Conservation (phyloP, 2,797 vertebrate species). For the Danio choprae region DNA sequence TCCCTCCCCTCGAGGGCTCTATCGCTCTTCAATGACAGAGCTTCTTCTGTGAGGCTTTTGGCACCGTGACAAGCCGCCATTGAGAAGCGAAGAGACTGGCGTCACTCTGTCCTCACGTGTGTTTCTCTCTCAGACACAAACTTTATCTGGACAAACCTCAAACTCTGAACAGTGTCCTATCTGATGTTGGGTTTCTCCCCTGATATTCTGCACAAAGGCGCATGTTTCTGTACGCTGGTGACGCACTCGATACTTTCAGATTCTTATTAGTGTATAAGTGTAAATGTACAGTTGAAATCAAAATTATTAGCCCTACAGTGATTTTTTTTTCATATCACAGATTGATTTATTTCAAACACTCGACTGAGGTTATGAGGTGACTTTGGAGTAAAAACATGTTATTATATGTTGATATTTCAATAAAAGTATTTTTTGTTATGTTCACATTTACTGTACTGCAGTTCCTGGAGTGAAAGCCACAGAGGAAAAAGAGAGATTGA, state of each 20-base stretch:
- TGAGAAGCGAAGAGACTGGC: conserved; percentile 34
- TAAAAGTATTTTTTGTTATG: too few species aligned
- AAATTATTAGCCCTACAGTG: too few species aligned
- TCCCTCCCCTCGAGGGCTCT: conserved; percentile 10
- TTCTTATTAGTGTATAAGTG: neutral
- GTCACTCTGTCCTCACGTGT: conserved; percentile 36
- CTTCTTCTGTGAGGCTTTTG: conserved; percentile 45
- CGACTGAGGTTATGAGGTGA: too few species aligned
- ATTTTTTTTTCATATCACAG: too few species aligned
- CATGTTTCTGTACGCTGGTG: neutral
- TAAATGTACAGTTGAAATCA: neutral
- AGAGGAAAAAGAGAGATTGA: too few species aligned
- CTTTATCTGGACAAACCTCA: conserved; percentile 1
- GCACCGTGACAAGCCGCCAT: conserved; percentile 38
- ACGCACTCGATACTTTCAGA: neutral
- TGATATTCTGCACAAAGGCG: conserved; percentile 1
- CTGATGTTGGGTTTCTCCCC: conserved; percentile 23
- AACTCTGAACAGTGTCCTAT: conserved; percentile 22
- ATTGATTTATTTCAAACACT: too few species aligned
- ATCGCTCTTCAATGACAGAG: conserved; percentile 44
- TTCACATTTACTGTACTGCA: too few species aligned
- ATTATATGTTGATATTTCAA: too few species aligned
- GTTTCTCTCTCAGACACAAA: conserved; percentile 12
- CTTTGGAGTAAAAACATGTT: too few species aligned
- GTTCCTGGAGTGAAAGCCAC: too few species aligned